These are phyloP conservation scores for Drosophila pegasa DNA, from an alignment of 2,888 invertebrate species.

Conservation along the genomic window DNA sequence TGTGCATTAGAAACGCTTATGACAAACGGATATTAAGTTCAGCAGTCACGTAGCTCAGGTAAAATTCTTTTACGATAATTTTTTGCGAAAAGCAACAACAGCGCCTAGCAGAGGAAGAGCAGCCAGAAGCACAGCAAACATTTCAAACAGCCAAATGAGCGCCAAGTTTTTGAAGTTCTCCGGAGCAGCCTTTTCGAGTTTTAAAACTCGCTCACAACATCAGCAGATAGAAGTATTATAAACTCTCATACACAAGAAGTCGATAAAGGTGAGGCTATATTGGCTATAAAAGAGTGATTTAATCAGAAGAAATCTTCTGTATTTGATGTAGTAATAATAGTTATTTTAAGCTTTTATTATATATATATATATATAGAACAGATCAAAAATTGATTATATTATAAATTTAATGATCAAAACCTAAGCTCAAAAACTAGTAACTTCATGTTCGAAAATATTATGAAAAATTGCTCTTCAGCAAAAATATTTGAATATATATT, in stretches of 20 bases:
- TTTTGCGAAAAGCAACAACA: conserved; percentile 52
- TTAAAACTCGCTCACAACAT: conserved; percentile 21
- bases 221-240: conserved; percentile 25
- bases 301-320: not conserved
- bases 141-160: conserved; percentile 38
- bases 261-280: not conserved
- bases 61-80: conserved; percentile 83
- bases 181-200: conserved; percentile 20
- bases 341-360: not conserved
- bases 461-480: no score
- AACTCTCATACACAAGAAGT: not conserved
- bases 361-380: no score
- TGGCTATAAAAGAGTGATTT: no score
- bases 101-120: conserved; percentile 26
- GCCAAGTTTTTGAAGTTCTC: conserved; percentile 37
- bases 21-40: conserved; percentile 77
- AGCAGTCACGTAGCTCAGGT: conserved; percentile 83
- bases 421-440: not conserved
- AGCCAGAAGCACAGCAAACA: conserved; percentile 31
- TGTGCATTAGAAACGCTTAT: conserved; percentile 73
- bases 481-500: no score
- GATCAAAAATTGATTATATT: no score
- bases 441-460: not conserved
- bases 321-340: no score
- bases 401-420: no score